These are phyloP conservation scores for Hirtodrosophila histrioides DNA, from an alignment of 2,888 invertebrate genomes.

Conservation along the genomic window DNA sequence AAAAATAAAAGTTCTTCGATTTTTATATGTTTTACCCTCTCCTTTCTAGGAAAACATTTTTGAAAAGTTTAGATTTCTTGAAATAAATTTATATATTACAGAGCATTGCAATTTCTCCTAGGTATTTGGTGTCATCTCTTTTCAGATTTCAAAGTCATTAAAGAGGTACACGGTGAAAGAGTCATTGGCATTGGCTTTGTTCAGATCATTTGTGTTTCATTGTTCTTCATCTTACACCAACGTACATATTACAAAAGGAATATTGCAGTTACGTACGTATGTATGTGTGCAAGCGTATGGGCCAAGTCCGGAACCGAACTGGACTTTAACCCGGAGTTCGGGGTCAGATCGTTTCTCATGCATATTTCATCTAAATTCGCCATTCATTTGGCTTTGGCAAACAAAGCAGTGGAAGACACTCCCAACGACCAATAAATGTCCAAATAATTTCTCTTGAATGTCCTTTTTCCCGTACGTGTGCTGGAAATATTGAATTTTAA, in stretches of 20 bases:
- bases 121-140: not conserved
- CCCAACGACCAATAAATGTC: conserved; percentile 62
- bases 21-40: too few relatives aligned
- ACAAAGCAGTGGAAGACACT: conserved; percentile 44
- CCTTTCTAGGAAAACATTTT: too few relatives aligned
- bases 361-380: conserved; percentile 57
- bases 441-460: conserved; percentile 39
- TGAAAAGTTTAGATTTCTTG: too few relatives aligned
- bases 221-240: conserved; percentile 45
- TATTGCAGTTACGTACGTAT: conserved; percentile 39
- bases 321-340: conserved; percentile 20
- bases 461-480: conserved; percentile 8
- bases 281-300: conserved; percentile 5
- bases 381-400: conserved; percentile 62
- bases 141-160: not conserved
- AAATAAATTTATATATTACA: not conserved
- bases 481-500: conserved; percentile 41
- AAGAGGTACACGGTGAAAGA: conserved; percentile 7
- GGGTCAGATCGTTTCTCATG: conserved; percentile 55
- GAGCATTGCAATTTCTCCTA: conserved; percentile 2
- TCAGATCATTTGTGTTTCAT: conserved; percentile 70
- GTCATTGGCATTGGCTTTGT: conserved; percentile 48
- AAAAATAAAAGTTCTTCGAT: too few relatives aligned
- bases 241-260: conserved; percentile 40
- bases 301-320: conserved; percentile 11